phyloP scores from a whole-genome alignment of 1,140 invertebrate genomes.

The Asobara japonica region DNA sequence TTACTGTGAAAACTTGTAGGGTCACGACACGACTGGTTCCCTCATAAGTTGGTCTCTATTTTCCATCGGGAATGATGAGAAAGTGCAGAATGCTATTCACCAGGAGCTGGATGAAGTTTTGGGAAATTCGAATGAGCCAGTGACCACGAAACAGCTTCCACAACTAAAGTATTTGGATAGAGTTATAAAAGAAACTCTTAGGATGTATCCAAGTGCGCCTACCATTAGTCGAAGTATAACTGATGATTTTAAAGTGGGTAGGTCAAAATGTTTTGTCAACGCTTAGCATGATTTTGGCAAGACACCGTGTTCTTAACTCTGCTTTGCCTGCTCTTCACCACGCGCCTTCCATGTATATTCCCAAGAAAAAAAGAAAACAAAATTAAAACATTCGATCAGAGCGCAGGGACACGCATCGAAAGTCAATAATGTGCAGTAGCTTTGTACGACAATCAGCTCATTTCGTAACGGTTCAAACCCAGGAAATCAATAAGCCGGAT shows the following conservation, averaged over 20 bases:
- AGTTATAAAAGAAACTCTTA: constrained; percentile 72
- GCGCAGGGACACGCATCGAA: no score
- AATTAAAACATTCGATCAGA: no score
- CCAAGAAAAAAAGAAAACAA: no score
- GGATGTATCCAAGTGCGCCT: constrained; percentile 75
- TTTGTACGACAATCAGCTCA: no score
- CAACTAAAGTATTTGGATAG: constrained; percentile 72
- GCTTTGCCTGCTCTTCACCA: no score
- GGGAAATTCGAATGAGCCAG: constrained; percentile 51
- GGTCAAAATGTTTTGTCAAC: no score
- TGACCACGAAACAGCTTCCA: constrained; percentile 62
- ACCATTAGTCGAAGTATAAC: constrained; percentile 65
- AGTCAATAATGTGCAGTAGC: no score
- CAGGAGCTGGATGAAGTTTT: constrained; percentile 72
- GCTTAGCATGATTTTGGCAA: no score
- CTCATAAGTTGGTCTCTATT: constrained; percentile 70
- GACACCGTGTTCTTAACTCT: no score
- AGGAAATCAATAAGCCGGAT: no score
- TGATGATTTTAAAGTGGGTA: constrained; percentile 71
- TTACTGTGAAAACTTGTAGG: constrained; percentile 58
- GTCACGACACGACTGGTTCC: constrained; percentile 73
- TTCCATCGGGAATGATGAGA: constrained; percentile 66
- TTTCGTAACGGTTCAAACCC: no score
- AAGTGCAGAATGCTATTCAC: constrained; percentile 72
- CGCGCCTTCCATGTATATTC: no score